Evolutionary conservation across 1,140 invertebrate genomes (phyloP), one percentile per base, ranked within the genome.

Genomic region (Calephelis nemesis): DNA sequence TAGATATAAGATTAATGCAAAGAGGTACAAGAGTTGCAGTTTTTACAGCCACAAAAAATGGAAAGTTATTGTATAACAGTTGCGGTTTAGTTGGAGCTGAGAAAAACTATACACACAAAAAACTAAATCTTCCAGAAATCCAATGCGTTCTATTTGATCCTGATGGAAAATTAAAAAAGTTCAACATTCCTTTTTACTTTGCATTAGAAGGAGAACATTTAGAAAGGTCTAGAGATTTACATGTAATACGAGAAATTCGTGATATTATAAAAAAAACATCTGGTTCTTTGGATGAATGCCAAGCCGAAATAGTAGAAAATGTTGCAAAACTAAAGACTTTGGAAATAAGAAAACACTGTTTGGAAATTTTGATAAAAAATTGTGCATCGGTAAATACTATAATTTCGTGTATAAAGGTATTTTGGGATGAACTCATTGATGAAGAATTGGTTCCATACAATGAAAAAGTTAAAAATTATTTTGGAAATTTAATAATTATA

Each of bases 151-250:
- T 99, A 70, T 91, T 99, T 15, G 96, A 98, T 88, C 94, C 96
- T 10, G 93, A 95, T 79, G 98, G 97, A 9, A 88, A 92, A 76
- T 82, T 99, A 0, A 97, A 96, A 84, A 95, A 96, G 79, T 93
- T 99, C 68, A 92, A 93, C 63, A 95, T 98, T 77, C 98, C 98
- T 12, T 99, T 98, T 87, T 97, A 98, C 87, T 96, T 96, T 86
- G 94, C 96, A n/a, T 88, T 98, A n/a, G 95, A 95, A 81, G 97
- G 96, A 75, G 96, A 96, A 87, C 97, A 97, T 87, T 97, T 96
- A 70, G 95, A 96, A 78, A 94, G 96, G 76, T 96, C 97, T 0
- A 94, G 96, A 75, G 98, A 98, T 87, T 93, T 98, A 52, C 97
- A 98, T 91, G 89, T 98, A 49, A 92, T 98, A 62, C 96, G 96